Conservation (phyloP, 2,888 invertebrate species). For the Tenthredo notha region DNA sequence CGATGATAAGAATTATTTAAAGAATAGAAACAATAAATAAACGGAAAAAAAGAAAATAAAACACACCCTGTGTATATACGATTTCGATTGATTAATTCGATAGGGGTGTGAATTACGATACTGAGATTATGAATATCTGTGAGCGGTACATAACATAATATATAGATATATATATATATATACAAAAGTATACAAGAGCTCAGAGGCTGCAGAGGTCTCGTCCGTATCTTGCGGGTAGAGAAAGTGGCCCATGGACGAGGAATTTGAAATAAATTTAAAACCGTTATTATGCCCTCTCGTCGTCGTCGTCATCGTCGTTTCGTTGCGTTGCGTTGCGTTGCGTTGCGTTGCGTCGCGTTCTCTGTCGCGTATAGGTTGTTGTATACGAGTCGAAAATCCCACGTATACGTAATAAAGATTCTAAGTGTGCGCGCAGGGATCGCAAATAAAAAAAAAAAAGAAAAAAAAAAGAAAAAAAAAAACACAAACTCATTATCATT, state of each 20-base stretch:
- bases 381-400: too few species aligned
- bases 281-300: slow-evolving; percentile 50
- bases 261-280: slow-evolving; percentile 50
- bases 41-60: too few species aligned
- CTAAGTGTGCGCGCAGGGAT: too few species aligned
- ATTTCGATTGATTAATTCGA: not conserved
- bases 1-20: too few species aligned
- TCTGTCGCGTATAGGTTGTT: not conserved
- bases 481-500: too few species aligned
- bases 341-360: not conserved
- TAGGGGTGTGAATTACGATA: not conserved
- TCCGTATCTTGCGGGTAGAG: slow-evolving; percentile 30
- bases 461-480: too few species aligned
- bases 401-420: too few species aligned
- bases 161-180: not conserved
- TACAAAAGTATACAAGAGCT: not conserved
- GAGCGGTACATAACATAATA: too few species aligned
- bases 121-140: not conserved
- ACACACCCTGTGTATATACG: too few species aligned
- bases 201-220: not conserved
- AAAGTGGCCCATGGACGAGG: slow-evolving; percentile 45
- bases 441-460: too few species aligned
- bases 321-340: slow-evolving; percentile 28
- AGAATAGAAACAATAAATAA: too few species aligned
- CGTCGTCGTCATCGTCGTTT: not conserved